phyloP scores from a whole-genome alignment of 2,888 invertebrate genomes.

The Eledone cirrhosa region DNA sequence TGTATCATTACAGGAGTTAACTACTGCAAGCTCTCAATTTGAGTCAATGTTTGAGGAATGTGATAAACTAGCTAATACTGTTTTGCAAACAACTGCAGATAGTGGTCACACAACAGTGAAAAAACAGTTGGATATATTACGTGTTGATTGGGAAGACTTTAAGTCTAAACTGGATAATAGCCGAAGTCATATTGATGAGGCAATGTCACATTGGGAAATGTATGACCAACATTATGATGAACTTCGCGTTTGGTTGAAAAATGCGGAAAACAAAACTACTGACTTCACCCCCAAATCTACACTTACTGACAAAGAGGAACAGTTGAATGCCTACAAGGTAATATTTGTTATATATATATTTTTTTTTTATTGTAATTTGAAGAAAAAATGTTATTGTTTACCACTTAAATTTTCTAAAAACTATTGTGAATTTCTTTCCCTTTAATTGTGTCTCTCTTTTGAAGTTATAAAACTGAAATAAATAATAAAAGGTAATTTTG shows the following conservation, averaged over 20 bases:
- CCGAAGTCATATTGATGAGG: slow-evolving; percentile 78
- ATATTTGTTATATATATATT: too few species aligned
- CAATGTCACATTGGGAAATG: slow-evolving; percentile 83
- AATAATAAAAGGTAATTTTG: too few species aligned
- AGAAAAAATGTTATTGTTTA: too few species aligned
- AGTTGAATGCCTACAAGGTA: slow-evolving; percentile 77
- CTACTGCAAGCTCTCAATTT: slow-evolving; percentile 71
- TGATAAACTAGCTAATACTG: slow-evolving; percentile 71
- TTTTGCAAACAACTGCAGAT: slow-evolving; percentile 73
- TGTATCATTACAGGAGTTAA: slow-evolving; percentile 68
- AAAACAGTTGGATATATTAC: slow-evolving; percentile 57
- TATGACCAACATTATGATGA: slow-evolving; percentile 85
- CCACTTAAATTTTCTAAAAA: too few species aligned
- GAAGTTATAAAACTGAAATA: too few species aligned
- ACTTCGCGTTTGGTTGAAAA: slow-evolving; percentile 86
- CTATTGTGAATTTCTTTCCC: too few species aligned
- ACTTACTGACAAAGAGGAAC: slow-evolving; percentile 81
- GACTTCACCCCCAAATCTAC: slow-evolving; percentile 86
- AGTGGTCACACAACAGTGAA: slow-evolving; percentile 59
- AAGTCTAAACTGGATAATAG: slow-evolving; percentile 71
- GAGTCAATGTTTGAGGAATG: slow-evolving; percentile 74
- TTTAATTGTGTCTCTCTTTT: too few species aligned
- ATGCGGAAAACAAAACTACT: slow-evolving; percentile 83
- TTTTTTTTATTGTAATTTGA: too few species aligned
- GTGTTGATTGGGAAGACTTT: slow-evolving; percentile 60